Conservation (phyloP, 2,113 vertebrate genomes). For the Lepidothrix coronata region DNA sequence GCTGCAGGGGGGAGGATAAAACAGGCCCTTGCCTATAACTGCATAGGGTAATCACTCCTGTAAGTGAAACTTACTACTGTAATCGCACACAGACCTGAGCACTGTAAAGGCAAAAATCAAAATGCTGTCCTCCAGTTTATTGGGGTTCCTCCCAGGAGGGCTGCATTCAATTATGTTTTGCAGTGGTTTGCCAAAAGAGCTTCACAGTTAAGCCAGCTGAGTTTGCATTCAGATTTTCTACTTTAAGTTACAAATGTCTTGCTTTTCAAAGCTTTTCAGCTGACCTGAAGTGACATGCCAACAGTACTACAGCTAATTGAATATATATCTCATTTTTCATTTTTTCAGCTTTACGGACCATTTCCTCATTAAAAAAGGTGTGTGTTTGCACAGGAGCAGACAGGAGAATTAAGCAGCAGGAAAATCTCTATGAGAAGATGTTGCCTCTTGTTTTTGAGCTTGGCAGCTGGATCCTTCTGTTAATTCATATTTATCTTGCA, state of each 20-base stretch:
- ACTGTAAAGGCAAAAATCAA: conserved; percentile 30
- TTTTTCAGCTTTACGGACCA: not conserved
- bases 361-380: conserved; percentile 35
- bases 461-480: not conserved
- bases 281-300: conserved; percentile 38
- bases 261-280: conserved; percentile 54
- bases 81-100: not conserved
- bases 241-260: conserved; percentile 33
- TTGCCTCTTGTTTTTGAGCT: not conserved
- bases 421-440: not conserved
- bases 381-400: conserved; percentile 19
- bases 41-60: not conserved
- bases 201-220: conserved; percentile 39
- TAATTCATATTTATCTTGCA: not conserved
- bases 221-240: conserved; percentile 54
- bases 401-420: not conserved
- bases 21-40: conserved; percentile 8
- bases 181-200: conserved; percentile 27
- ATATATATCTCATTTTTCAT: conserved; percentile 14
- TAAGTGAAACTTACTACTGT: conserved; percentile 18
- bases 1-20: conserved; percentile 17
- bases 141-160: conserved; percentile 50
- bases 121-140: conserved; percentile 42
- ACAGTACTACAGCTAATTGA: conserved; percentile 31
- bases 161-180: conserved; percentile 54